Evolutionary conservation across 2,113 vertebrate genomes (phyloP).

Genomic region (Morone chrysops): DNA sequence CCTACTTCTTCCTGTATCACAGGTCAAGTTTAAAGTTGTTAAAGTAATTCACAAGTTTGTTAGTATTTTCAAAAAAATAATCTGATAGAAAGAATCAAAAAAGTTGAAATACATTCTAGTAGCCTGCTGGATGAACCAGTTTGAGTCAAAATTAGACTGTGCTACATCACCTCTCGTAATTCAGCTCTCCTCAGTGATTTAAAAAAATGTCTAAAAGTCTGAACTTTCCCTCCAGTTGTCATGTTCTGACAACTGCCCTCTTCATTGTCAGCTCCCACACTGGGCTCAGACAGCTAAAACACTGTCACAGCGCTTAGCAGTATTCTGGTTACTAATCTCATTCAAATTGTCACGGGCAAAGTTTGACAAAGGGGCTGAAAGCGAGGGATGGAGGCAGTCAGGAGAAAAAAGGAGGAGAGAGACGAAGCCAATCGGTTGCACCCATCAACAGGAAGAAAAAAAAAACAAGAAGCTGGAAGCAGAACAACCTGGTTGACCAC

Average conservation of each 20-base stretch:
- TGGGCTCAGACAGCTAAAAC: constrained; percentile 69
- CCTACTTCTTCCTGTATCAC: constrained; percentile 52
- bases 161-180: constrained; percentile 78
- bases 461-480: constrained; percentile 55
- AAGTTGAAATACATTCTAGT: constrained; percentile 76
- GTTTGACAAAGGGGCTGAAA: constrained; percentile 78
- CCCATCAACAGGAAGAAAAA: constrained; percentile 75
- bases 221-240: constrained; percentile 65
- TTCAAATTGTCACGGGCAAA: constrained; percentile 77
- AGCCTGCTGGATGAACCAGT: constrained; percentile 74
- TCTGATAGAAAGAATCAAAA: constrained; percentile 69
- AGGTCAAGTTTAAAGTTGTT: constrained; percentile 62
- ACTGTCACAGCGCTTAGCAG: constrained; percentile 79
- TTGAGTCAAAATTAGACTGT: constrained; percentile 68
- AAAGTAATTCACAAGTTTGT: constrained; percentile 65
- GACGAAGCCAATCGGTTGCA: constrained; percentile 85
- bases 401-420: constrained; percentile 69
- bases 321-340: constrained; percentile 77
- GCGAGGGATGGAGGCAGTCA: constrained; percentile 69
- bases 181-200: constrained; percentile 69
- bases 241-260: constrained; percentile 64
- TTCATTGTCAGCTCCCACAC: constrained; percentile 55
- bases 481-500: constrained; percentile 56
- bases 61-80: constrained; percentile 70
- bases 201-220: constrained; percentile 59